Evolutionary conservation across 2,797 vertebrate genomes (phyloP).

Genomic region (Fundulus diaphanus): DNA sequence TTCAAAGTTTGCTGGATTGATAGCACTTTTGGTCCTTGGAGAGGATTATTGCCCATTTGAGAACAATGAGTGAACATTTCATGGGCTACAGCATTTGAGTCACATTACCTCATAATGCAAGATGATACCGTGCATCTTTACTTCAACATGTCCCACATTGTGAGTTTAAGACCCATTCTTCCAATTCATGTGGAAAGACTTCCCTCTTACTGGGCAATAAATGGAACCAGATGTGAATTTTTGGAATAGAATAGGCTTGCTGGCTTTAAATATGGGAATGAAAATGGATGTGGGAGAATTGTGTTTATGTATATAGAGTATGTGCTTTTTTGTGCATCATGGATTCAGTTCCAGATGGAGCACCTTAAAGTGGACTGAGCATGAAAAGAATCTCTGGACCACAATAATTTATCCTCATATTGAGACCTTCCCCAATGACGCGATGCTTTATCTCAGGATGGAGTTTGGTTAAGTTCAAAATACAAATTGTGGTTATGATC

Average conservation of each 20-base stretch:
- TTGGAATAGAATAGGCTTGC: conserved; percentile 18
- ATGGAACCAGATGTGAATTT: conserved; percentile 54
- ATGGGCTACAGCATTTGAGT: conserved; percentile 30
- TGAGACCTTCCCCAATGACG: neutral
- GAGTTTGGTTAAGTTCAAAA: too few relatives aligned
- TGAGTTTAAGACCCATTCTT: conserved; percentile 31
- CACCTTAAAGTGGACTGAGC: conserved; percentile 35
- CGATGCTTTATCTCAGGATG: neutral
- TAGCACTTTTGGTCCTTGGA: conserved; percentile 21
- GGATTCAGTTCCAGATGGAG: conserved; percentile 29
- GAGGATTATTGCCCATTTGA: conserved; percentile 23
- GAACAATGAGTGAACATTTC: conserved; percentile 18
- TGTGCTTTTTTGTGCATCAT: conserved; percentile 5
- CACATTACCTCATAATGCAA: conserved; percentile 48
- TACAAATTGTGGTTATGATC: too few relatives aligned
- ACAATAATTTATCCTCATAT: conserved; percentile 18
- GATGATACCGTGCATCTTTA: conserved; percentile 38
- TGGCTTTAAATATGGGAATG: conserved; percentile 13
- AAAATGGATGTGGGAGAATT: conserved; percentile 16
- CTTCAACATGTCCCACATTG: conserved; percentile 22
- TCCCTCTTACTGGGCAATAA: conserved; percentile 40
- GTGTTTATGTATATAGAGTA: neutral
- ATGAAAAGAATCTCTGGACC: conserved; percentile 35
- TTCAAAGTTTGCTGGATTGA: conserved; percentile 8
- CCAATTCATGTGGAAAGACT: conserved; percentile 42